Evolutionary conservation across 2,113 vertebrate species (phyloP).

Genomic region (Phoenicopterus ruber): DNA sequence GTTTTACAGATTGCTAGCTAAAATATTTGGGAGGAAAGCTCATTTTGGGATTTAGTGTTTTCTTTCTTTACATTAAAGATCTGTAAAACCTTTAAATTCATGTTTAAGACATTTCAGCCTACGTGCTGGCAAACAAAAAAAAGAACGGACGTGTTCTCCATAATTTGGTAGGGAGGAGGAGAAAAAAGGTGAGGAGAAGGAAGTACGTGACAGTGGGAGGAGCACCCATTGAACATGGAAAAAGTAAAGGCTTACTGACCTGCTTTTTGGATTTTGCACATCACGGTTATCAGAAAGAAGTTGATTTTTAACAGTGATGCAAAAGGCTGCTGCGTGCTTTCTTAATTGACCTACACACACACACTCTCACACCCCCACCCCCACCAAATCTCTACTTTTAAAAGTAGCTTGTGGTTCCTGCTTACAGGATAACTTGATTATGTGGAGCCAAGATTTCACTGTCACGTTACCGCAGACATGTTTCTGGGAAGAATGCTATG

Average conservation of each 20-base stretch:
- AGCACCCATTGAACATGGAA: background rate
- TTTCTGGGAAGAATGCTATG: background rate
- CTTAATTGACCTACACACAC: background rate
- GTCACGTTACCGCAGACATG: rapidly evolving
- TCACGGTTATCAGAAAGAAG: background rate
- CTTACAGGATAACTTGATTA: background rate
- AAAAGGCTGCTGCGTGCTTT: background rate
- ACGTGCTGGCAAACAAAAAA: background rate
- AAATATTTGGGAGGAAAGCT: background rate
- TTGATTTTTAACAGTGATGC: background rate
- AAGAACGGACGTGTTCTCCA: background rate
- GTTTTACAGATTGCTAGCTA: background rate
- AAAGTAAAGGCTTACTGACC: background rate
- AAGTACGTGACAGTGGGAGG: background rate
- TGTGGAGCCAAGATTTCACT: background rate
- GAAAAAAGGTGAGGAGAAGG: background rate
- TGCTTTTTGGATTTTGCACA: background rate
- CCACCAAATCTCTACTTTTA: background rate
- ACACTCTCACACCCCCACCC: no score
- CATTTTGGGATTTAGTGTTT: background rate
- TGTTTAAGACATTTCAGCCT: background rate
- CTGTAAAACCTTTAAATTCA: background rate
- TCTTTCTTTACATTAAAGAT: background rate
- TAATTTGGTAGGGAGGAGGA: background rate
- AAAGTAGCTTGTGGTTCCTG: background rate